Percentiles rank a stretch among this genome's conserved stretches.
Conservation (phyloP, 2,113 vertebrate genomes). For the Lasiurus borealis region DNA sequence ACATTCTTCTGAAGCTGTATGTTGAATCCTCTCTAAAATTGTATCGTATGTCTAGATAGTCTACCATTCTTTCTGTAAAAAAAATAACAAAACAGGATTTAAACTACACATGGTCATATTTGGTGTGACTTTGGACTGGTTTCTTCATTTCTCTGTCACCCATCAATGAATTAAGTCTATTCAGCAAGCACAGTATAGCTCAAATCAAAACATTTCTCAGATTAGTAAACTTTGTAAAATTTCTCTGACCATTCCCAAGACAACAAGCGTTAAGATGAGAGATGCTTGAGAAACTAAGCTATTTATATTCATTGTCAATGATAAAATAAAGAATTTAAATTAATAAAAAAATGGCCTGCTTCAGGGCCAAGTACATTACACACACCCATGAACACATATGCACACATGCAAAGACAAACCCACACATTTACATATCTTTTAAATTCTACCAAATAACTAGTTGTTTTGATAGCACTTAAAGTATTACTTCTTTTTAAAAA, state of each 20-base stretch:
- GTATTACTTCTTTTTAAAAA: background rate
- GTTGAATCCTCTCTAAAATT: background rate
- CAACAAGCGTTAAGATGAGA: background rate
- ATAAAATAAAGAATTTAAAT: background rate
- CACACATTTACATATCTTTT: background rate
- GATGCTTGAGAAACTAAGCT: background rate
- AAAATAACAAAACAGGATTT: background rate
- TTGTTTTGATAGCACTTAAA: conserved; percentile 53
- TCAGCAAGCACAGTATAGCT: background rate
- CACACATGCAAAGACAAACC: background rate
- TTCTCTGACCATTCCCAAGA: background rate
- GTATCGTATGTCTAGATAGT: background rate
- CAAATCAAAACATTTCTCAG: background rate
- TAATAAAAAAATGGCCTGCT: background rate
- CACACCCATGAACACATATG: background rate
- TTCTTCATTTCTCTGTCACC: background rate
- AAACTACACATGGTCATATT: background rate
- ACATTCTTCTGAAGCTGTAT: background rate
- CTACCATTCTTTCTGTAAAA: background rate
- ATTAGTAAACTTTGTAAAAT: background rate
- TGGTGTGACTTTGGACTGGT: background rate
- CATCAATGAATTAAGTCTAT: background rate
- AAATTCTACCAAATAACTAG: background rate
- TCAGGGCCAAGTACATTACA: background rate
- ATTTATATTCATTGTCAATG: background rate